Evolutionary conservation across 2,113 vertebrate genomes (phyloP), one percentile per base, ranked within the genome.

Genomic region (Cynoglossus semilaevis): DNA sequence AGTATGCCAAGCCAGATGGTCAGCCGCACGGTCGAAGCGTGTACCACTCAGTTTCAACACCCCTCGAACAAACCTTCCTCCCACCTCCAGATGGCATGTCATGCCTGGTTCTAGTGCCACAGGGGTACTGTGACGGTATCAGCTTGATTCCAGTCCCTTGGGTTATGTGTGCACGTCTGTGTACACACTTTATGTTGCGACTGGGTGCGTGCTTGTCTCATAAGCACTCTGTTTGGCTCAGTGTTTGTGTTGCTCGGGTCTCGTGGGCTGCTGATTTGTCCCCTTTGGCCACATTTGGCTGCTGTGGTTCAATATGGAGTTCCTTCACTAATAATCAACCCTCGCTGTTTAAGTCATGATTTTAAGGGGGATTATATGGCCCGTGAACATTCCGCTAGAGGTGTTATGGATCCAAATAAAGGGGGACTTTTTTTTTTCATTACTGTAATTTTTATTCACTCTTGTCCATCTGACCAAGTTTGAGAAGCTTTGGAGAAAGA

Each of bases 1-100:
- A 73, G 73, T 77, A 79, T 85, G 83, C 85, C 80, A 74, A 85
- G 83, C 76, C 88, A 91, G 88, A 91, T 90, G 87, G 89, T 82
- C 76, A 79, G 74, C 82, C 82, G 74, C 81, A 84, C 77, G 81
- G 79, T 83, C 58, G 71, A 85, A 79, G 82, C 78, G 81, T 87
- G 85, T 80, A 87, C 72, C 75, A 72, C 75, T 88, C 64, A 37
- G 73, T 72, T 85, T 79, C 77, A 82, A 88, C 84, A 83, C 79
- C 70, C 79, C 70, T 81, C 74, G 55, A 83, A 85, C 80, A 88
- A 84, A 86, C 75, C 63, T 71, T 76, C 76, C 73, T 83, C 73
- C 81, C 61, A 57, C 13, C 82, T 87, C 85, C 87, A 88, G 87
- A 88, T 88, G 87, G 87, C 83, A 79, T 69, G 74, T 72, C 65